Conservation (phyloP, 2,113 vertebrate species). For the Heptranchias perlo region DNA sequence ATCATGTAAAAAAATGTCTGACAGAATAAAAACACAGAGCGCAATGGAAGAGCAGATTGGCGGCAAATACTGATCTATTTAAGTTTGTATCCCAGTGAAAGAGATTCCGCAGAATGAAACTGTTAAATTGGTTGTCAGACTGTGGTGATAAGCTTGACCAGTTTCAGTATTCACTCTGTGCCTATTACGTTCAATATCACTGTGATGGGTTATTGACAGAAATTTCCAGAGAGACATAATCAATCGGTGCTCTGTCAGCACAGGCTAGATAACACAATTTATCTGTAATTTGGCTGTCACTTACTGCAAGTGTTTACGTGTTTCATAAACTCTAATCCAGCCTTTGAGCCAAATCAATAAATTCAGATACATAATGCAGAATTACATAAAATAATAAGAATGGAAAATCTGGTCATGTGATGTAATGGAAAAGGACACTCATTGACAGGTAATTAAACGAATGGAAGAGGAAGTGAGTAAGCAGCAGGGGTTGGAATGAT, state of each 20-base stretch:
- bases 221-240: not conserved
- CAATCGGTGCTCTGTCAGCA: not conserved
- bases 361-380: not conserved
- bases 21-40: not conserved
- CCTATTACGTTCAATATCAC: not conserved
- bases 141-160: not conserved
- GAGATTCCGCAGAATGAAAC: not conserved
- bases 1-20: not conserved
- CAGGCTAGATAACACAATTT: not conserved
- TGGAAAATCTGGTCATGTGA: not conserved
- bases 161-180: not conserved
- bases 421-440: slow-evolving; percentile 7
- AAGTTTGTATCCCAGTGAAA: not conserved
- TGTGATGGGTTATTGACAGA: not conserved
- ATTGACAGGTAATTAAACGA: not conserved
- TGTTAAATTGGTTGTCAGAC: not conserved
- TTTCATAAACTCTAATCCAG: not conserved
- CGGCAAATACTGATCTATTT: not conserved
- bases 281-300: not conserved
- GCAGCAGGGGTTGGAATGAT: not conserved
- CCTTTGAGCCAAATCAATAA: not conserved
- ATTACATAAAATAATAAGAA: not conserved
- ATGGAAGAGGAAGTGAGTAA: not conserved
- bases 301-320: not conserved
- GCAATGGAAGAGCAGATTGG: not conserved